A percentile compares a stretch with the other conserved stretches of the same genome.
These are phyloP conservation scores for Addax nasomaculatus DNA, from an alignment of 2,113 vertebrate species.

Conservation along the genomic window DNA sequence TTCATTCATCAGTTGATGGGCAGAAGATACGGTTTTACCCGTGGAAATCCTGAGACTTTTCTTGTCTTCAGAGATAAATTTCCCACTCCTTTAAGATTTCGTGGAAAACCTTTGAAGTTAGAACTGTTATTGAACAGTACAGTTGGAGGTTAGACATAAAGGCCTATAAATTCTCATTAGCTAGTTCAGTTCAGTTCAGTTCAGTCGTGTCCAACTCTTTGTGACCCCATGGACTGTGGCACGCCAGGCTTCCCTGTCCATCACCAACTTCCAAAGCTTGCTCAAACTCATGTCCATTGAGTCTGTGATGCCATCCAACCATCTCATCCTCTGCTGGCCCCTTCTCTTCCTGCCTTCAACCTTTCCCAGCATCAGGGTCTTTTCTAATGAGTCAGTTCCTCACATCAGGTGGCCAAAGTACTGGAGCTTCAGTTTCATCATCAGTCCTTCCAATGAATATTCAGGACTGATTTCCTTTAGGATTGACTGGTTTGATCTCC, in stretches of 20 bases:
- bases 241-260: neutral
- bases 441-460: neutral
- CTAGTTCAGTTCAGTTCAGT: neutral
- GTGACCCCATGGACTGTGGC: neutral
- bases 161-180: neutral
- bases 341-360: neutral
- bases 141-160: neutral
- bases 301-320: neutral
- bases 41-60: conserved; percentile 25
- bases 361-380: neutral
- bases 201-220: neutral
- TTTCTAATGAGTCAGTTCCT: neutral
- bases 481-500: neutral
- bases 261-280: neutral
- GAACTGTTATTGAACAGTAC: neutral
- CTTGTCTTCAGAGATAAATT: neutral
- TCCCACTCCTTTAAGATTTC: neutral
- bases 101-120: conserved; percentile 24
- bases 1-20: neutral
- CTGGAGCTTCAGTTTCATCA: neutral
- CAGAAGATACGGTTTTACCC: neutral
- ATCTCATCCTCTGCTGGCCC: neutral
- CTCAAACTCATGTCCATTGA: neutral
- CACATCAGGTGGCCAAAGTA: neutral
- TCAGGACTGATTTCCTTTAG: neutral